These are phyloP conservation scores for Eulemur albifrons DNA, from an alignment of 2,797 vertebrate species.

Conservation along the genomic window DNA sequence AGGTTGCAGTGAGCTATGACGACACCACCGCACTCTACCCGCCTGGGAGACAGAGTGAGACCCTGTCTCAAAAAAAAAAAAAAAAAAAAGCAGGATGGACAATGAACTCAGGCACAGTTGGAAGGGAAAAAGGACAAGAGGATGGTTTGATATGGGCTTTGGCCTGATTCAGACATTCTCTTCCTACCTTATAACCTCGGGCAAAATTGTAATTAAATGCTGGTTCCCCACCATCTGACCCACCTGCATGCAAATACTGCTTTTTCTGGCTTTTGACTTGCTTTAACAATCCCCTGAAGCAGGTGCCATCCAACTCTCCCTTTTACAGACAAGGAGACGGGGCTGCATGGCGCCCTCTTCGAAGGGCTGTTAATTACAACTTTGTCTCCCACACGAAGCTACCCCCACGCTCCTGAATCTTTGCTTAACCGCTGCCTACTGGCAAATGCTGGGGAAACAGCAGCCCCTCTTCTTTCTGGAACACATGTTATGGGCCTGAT, in stretches of 20 bases:
- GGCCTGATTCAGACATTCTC: neutral
- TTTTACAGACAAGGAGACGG: neutral
- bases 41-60: neutral
- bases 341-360: neutral
- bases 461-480: neutral
- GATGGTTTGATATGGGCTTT: rapidly evolving
- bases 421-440: neutral
- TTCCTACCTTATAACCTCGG: neutral
- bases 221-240: neutral
- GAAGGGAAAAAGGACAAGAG: neutral
- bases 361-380: neutral
- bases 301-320: too few species aligned
- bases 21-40: neutral
- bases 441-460: neutral
- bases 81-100: neutral
- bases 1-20: neutral
- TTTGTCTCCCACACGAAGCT: neutral
- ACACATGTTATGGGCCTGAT: neutral
- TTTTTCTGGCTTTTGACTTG: neutral
- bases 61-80: neutral
- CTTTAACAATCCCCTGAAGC: neutral
- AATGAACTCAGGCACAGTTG: neutral
- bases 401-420: neutral
- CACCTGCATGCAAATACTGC: neutral
- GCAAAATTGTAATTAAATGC: neutral